Evolutionary conservation across 2,113 vertebrate genomes (phyloP).

Genomic region (Thermophis baileyi): DNA sequence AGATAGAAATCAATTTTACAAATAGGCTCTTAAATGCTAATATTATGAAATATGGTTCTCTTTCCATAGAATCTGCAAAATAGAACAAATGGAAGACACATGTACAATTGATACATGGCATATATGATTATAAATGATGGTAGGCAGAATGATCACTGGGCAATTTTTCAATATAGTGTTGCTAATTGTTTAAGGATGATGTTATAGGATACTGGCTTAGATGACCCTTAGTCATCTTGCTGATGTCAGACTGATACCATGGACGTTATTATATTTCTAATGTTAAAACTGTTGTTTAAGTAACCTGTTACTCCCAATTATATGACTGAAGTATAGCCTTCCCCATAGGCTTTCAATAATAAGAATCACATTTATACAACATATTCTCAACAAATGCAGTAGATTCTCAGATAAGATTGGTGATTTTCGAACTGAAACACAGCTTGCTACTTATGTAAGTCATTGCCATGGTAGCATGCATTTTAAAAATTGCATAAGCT

Average conservation of each 20-base stretch:
- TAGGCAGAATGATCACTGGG: background rate
- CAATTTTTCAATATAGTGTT: background rate
- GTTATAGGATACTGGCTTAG: background rate
- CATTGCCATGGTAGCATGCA: constrained; percentile 58
- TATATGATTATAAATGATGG: background rate
- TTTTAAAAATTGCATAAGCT: constrained; percentile 45
- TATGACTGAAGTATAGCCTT: background rate
- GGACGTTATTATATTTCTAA: background rate
- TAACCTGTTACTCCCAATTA: background rate
- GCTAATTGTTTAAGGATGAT: background rate
- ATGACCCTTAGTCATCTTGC: background rate
- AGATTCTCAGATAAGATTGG: background rate
- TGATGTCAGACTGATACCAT: background rate
- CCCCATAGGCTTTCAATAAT: background rate
- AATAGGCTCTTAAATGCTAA: background rate
- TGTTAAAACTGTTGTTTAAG: background rate
- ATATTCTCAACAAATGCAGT: constrained; percentile 6
- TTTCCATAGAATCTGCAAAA: background rate
- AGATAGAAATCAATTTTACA: background rate
- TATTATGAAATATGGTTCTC: background rate
- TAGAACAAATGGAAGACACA: background rate
- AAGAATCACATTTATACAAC: background rate
- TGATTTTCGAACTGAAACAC: constrained; percentile 36
- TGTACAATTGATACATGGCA: background rate
- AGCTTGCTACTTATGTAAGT: constrained; percentile 55